Conservation (phyloP, 37 sponge, comb jelly and placozoan genomes). For the Ianthella basta region DNA sequence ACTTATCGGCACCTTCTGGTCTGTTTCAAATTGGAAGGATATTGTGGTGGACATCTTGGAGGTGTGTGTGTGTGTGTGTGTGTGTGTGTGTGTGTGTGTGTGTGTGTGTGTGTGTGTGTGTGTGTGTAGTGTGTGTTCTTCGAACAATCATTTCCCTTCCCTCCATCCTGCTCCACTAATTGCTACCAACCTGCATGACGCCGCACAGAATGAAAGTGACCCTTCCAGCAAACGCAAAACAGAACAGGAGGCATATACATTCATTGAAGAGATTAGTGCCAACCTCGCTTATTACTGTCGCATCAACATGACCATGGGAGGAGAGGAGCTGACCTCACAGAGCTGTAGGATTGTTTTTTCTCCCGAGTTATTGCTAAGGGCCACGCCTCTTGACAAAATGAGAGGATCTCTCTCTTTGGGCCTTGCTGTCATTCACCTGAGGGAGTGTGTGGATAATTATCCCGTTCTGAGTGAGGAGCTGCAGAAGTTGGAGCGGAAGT, state of each 20-base stretch:
- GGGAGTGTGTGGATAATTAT: constrained; percentile 62
- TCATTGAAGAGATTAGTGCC: constrained; percentile 62
- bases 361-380: not conserved
- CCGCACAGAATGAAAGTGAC: not conserved
- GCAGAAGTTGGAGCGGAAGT: constrained; percentile 52
- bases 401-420: constrained; percentile 62
- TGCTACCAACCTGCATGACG: too few relatives aligned
- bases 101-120: not conserved
- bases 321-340: constrained; percentile 31
- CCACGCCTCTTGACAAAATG: not conserved
- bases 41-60: constrained; percentile 2
- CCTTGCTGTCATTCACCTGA: constrained; percentile 54
- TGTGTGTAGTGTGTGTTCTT: too few relatives aligned
- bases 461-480: constrained; percentile 30
- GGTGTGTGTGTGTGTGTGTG: not conserved
- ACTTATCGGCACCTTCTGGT: constrained; percentile 65
- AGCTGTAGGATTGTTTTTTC: not conserved
- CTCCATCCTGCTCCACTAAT: not conserved
- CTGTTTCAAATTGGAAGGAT: constrained; percentile 40
- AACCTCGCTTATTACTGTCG: constrained; percentile 75
- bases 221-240: not conserved
- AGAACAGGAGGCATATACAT: constrained; percentile 16
- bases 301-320: constrained; percentile 69
- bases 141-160: too few relatives aligned
- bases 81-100: constrained; percentile 8